Evolutionary conservation across 1,140 invertebrate species (phyloP).

Genomic region (Neodiprion virginianus): DNA sequence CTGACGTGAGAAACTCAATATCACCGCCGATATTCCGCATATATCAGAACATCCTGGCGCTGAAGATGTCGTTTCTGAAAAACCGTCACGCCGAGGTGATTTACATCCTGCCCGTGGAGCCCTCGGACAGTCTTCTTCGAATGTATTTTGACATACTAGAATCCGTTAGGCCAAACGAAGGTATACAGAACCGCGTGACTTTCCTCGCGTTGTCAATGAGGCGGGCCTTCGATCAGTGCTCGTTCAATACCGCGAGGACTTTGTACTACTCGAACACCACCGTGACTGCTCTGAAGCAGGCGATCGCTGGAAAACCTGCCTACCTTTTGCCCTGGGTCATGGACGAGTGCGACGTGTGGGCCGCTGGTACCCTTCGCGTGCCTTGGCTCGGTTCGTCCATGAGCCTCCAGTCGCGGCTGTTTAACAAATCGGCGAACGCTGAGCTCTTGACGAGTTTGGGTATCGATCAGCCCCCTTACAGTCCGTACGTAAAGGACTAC

Average conservation of each 20-base stretch:
- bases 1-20: conserved; percentile 17
- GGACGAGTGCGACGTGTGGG: conserved; percentile 34
- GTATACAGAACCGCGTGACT: conserved; percentile 22
- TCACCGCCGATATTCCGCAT: conserved; percentile 15
- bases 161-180: conserved; percentile 22
- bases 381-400: conserved; percentile 28
- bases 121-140: conserved; percentile 17
- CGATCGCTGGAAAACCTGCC: conserved; percentile 21
- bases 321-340: conserved; percentile 32
- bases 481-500: conserved; percentile 23
- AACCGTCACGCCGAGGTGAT: conserved; percentile 26
- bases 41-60: conserved; percentile 23
- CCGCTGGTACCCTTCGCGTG: conserved; percentile 22
- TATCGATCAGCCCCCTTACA: conserved; percentile 22
- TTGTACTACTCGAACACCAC: conserved; percentile 31
- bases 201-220: conserved; percentile 28
- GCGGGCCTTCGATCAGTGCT: conserved; percentile 8
- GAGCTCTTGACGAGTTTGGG: conserved; percentile 21
- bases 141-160: conserved; percentile 36
- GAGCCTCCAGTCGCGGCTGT: conserved; percentile 20
- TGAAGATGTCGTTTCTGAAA: conserved; percentile 25
- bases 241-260: conserved; percentile 26
- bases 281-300: conserved; percentile 16
- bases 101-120: conserved; percentile 28
- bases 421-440: conserved; percentile 20